phyloP scores from a whole-genome alignment of 2,888 invertebrate genomes.

The Rotaria sp. region DNA sequence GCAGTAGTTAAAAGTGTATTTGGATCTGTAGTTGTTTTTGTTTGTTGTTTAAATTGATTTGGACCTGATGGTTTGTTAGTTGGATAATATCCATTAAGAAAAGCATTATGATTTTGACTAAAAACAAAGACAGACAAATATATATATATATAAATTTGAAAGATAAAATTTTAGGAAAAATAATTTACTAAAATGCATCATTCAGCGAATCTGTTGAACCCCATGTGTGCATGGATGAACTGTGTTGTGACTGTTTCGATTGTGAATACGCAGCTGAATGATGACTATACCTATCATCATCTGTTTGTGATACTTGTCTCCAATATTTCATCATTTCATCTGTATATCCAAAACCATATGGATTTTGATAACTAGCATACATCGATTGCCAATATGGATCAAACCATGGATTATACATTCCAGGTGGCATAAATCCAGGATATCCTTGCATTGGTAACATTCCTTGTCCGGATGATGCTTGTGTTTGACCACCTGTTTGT shows the following conservation, averaged over 20 bases:
- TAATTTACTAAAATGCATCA: neutral
- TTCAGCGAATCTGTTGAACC: neutral
- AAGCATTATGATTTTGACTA: neutral
- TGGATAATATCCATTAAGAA: neutral
- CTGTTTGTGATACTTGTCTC: neutral
- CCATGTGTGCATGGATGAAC: constrained; percentile 10
- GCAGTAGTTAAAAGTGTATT: neutral
- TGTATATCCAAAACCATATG: neutral
- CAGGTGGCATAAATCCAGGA: neutral
- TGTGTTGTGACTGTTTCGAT: constrained; percentile 1
- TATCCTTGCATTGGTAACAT: neutral
- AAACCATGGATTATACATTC: constrained; percentile 30
- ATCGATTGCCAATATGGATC: constrained; percentile 20
- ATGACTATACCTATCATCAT: constrained; percentile 4
- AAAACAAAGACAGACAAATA: neutral
- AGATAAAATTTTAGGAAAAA: neutral
- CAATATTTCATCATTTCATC: constrained; percentile 28
- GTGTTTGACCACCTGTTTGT: neutral
- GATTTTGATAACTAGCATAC: neutral
- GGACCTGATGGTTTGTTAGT: neutral
- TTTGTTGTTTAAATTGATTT: neutral
- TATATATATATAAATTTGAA: neutral
- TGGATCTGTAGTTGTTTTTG: neutral
- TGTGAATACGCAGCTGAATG: neutral
- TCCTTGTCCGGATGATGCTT: neutral